phyloP scores from a whole-genome alignment of 2,888 invertebrate species.

The Amblyteles armatorius region DNA sequence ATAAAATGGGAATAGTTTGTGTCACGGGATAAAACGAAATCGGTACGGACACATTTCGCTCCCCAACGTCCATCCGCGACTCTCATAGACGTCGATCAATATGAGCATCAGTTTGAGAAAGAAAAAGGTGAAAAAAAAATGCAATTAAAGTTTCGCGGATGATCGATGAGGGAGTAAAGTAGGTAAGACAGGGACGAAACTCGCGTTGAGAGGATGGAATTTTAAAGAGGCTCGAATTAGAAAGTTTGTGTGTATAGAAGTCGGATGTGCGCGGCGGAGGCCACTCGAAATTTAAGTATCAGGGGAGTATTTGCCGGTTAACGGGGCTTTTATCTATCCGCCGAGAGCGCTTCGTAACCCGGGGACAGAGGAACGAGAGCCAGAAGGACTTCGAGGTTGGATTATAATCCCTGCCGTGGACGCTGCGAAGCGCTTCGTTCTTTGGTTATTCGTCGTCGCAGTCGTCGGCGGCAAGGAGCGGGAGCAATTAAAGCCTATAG shows the following conservation, averaged over 20 bases:
- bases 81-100: slow-evolving; percentile 43
- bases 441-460: slow-evolving; percentile 61
- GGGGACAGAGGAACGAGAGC: neutral
- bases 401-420: slow-evolving; percentile 59
- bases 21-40: slow-evolving; percentile 24
- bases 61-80: neutral
- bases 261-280: slow-evolving; percentile 39
- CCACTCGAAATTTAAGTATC: slow-evolving; percentile 55
- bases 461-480: slow-evolving; percentile 43
- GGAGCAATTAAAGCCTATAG: slow-evolving; percentile 67
- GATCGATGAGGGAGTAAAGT: slow-evolving; percentile 34
- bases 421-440: slow-evolving; percentile 49
- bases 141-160: slow-evolving; percentile 23
- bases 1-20: slow-evolving; percentile 27
- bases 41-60: slow-evolving; percentile 7
- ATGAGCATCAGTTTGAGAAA: slow-evolving; percentile 28
- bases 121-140: slow-evolving; percentile 9
- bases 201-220: slow-evolving; percentile 12
- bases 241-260: slow-evolving; percentile 47
- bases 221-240: slow-evolving; percentile 49
- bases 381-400: slow-evolving; percentile 27
- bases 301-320: slow-evolving; percentile 15
- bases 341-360: slow-evolving; percentile 2
- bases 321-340: slow-evolving; percentile 46
- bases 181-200: neutral